Evolutionary conservation across 2,888 invertebrate species (phyloP), one percentile per base, ranked within the genome.

Genomic region (Sylvicola fuscatus): DNA sequence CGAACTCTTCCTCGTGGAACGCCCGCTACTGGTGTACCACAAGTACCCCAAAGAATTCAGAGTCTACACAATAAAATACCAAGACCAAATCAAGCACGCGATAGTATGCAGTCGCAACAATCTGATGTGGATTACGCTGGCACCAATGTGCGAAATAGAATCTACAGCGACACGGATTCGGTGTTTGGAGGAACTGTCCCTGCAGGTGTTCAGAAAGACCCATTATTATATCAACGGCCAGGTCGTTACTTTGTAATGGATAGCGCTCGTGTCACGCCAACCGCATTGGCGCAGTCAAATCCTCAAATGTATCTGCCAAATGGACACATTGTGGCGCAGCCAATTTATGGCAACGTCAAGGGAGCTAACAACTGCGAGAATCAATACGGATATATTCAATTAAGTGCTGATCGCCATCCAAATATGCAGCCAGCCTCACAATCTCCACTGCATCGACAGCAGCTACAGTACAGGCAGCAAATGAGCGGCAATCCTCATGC

Each of bases 31-130:
- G 15, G 11, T 26, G 46, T 51, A 3, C 56, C 56, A 1, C 54
- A 57, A 45, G 53, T 56, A 13, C 56, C 56, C 2, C 46, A 49
- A 37, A 49, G 56, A 1, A 47, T 52, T 34, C 54, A 56, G 33
- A 56, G 55, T 31, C 39, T 57, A 21, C 50, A 45, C 38, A 29
- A 29, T 10, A 13, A 13, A 29, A 7, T 10, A 10, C 7, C 11
- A 11, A 27, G 11, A 10, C 8, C 8, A 11, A 7, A 27, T 27
- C 27, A 7, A 30, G 13, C n/a, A 30, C 13, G 14, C 11, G 14
- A 6, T 14, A 14, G 14, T 7, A 14, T 32, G 14, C 14, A 12
- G 11, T 14, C 32, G 17, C 34, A 34, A 26, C 15, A 10, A 16
- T 16, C 6, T n/a, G 10, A 8, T 14, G 32, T 14, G 10, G 21